Evolutionary conservation across 37 sponge, comb jelly and placozoan genomes (phyloP).

Genomic region (Hormiphora californensis): DNA sequence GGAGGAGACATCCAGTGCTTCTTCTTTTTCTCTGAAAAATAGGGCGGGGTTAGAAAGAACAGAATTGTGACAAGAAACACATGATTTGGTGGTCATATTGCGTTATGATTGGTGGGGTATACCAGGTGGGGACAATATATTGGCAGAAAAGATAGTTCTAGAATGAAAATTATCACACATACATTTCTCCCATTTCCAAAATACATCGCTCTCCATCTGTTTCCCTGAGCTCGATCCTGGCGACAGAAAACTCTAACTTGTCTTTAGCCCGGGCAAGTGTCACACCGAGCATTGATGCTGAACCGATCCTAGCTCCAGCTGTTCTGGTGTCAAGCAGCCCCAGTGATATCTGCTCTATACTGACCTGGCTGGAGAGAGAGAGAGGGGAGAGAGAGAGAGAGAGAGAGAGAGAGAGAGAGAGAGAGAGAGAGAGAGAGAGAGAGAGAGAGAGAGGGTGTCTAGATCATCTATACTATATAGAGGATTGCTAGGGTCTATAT

Average conservation of each 20-base stretch:
- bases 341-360: conserved; percentile 26
- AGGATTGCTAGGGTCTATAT: too few species aligned
- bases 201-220: not conserved
- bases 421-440: not conserved
- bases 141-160: too few species aligned
- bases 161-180: not conserved
- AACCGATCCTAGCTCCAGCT: not conserved
- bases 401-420: not conserved
- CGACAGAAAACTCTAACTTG: too few species aligned
- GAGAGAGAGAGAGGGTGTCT: not conserved
- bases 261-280: not conserved
- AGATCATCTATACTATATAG: not conserved
- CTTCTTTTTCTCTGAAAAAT: too few species aligned
- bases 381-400: not conserved
- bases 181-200: conserved; percentile 4
- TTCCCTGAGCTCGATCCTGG: not conserved
- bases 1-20: too few species aligned
- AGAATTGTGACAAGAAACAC: too few species aligned
- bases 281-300: conserved; percentile 27
- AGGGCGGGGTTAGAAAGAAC: too few species aligned
- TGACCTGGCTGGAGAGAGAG: not conserved
- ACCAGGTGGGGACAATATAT: too few species aligned
- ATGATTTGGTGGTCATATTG: too few species aligned
- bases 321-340: conserved; percentile 14
- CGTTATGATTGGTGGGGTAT: too few species aligned